phyloP scores from a whole-genome alignment of 2,797 vertebrate species.

The Pseudochaenichthys georgianus region DNA sequence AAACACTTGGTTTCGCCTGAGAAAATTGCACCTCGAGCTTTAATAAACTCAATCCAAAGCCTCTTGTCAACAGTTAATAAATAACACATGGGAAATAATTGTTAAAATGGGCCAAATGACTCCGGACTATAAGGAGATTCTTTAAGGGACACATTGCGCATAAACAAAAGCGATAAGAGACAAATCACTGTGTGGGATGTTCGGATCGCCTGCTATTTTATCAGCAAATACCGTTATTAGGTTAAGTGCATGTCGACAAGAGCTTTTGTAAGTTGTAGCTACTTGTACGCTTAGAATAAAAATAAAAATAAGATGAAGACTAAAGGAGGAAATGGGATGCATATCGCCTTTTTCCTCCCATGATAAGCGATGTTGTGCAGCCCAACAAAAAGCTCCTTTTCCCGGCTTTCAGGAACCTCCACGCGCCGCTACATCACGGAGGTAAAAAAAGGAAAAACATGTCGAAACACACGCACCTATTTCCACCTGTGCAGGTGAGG shows the following conservation, averaged over 20 bases:
- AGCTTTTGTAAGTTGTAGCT: constrained; percentile 17
- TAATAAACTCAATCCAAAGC: constrained; percentile 39
- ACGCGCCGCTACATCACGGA: constrained; percentile 36
- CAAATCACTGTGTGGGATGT: constrained; percentile 19
- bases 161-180: constrained; percentile 68
- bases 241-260: constrained; percentile 28
- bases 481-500: constrained; percentile 80
- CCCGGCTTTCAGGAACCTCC: constrained; percentile 29
- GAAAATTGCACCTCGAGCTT: constrained; percentile 38
- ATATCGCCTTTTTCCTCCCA: constrained; percentile 27
- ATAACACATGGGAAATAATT: constrained; percentile 55
- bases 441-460: background rate
- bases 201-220: constrained; percentile 29
- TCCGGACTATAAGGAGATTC: constrained; percentile 20
- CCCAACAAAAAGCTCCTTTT: constrained; percentile 33
- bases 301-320: constrained; percentile 11
- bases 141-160: constrained; percentile 64
- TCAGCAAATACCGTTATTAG: constrained; percentile 46
- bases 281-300: constrained; percentile 2
- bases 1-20: constrained; percentile 45
- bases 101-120: constrained; percentile 41
- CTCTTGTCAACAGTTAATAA: constrained; percentile 36
- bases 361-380: constrained; percentile 37
- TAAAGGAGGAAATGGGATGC: constrained; percentile 30
- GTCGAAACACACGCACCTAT: constrained; percentile 57